phyloP scores from a whole-genome alignment of 2,888 invertebrate genomes.

The Acanthoscelides obtectus region DNA sequence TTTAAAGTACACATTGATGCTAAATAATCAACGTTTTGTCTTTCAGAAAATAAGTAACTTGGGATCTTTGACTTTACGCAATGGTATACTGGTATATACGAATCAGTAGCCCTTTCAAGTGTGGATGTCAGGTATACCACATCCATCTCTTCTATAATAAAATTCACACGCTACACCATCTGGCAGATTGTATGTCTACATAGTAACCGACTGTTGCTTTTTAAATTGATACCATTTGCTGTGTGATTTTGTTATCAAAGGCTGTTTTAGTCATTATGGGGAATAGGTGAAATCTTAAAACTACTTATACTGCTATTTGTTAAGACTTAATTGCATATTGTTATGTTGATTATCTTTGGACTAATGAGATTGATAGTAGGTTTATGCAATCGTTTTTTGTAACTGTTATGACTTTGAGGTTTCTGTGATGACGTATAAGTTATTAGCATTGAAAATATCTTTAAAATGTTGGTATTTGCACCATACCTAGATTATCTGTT shows the following conservation, averaged over 20 bases:
- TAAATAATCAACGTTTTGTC: too few relatives aligned
- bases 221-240: neutral
- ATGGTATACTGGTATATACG: neutral
- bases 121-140: neutral
- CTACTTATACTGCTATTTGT: neutral
- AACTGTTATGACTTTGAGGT: too few relatives aligned
- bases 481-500: too few relatives aligned
- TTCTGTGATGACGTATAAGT: too few relatives aligned
- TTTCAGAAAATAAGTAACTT: too few relatives aligned
- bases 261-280: neutral
- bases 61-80: too few relatives aligned
- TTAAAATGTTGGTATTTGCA: too few relatives aligned
- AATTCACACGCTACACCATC: neutral
- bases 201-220: neutral
- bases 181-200: neutral
- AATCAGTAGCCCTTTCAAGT: neutral
- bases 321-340: neutral
- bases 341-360: neutral
- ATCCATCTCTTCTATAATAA: neutral
- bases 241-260: neutral
- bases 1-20: too few relatives aligned
- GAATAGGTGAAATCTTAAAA: neutral
- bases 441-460: too few relatives aligned
- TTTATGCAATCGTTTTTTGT: neutral
- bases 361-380: neutral